phyloP scores from a whole-genome alignment of 2,797 vertebrate species.

The Gymnocypris eckloni region DNA sequence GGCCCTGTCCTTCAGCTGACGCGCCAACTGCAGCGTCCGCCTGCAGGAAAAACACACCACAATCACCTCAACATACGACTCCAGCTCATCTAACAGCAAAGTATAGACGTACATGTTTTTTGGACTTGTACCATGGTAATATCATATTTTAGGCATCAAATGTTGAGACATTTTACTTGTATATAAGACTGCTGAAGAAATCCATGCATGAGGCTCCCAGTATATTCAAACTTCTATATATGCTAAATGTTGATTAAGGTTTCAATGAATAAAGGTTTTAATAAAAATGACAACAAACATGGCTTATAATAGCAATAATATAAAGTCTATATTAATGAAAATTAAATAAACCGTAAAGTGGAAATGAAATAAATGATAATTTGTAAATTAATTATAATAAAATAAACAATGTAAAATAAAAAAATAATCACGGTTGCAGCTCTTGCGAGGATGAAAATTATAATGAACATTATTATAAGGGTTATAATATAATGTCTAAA shows the following conservation, averaged over 20 bases:
- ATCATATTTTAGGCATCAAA: background rate
- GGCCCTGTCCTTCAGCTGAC: conserved; percentile 90
- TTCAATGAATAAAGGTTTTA: background rate
- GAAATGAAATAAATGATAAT: background rate
- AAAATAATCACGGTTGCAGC: background rate
- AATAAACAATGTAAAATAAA: background rate
- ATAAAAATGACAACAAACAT: background rate
- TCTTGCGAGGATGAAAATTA: background rate
- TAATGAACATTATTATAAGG: background rate
- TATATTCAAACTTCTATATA: background rate
- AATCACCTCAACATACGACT: background rate
- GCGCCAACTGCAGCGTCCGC: conserved; percentile 89
- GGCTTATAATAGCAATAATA: background rate
- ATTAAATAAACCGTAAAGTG: background rate
- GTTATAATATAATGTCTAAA: background rate
- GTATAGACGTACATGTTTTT: background rate
- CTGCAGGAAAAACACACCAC: conserved; percentile 68
- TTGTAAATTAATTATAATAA: background rate
- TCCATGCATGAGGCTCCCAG: background rate
- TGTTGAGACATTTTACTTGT: background rate
- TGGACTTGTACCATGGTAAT: background rate
- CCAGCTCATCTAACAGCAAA: background rate
- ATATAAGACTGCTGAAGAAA: background rate
- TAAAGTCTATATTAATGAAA: background rate
- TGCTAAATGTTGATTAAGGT: background rate